Base-by-base conservation (phyloP, 2,797 vertebrate species). In the Bucorvus abyssinicus region DNA sequence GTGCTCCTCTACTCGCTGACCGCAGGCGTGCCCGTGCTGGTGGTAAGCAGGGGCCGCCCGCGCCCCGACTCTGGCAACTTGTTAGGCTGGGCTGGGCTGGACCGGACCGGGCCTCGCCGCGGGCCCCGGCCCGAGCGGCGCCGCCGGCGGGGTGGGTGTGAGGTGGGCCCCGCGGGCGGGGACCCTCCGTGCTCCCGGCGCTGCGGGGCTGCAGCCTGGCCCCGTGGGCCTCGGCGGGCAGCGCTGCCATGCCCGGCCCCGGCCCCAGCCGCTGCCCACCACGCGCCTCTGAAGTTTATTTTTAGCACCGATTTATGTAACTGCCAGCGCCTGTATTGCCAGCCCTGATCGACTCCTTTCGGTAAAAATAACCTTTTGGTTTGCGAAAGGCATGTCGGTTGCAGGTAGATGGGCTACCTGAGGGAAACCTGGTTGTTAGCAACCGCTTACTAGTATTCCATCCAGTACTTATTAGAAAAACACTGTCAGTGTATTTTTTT, bases 1-100 rank as follows among this genome's bases (percentile, higher is more conserved):
- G 97, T 98, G 69, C 98, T 99, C 29, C 98, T 99, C 52, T 99
- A 99, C 96, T 98, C 99, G 50, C 94, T 99, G 96, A 99, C 99
- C 69, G 98, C 99, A 4, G 99, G 99, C 44, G 98, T 99, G 89
- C 99, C 99, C 60, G 99, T 98, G 77, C 97, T 99, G 94, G 97
- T 99, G 98, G 99, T 99, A 98, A 99, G 99, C 89, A 34, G 61
- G 77, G 64, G 53, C 60, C 8, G 29, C n/a, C 83, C 47, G 18
- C 26, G 10, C 15, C 23, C 40, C 27, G 47, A 49, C 23, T 30
- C 60, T 19, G 61, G 56, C 40, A 53, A 40, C 61, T 75, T 52
- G 38, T 59, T 59, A 69, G 57, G 36, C 11, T 10, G 61, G 63
- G 10, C 19, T 26, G 44, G 27, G 34, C 38, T 23, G 59, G 56